phyloP scores from a whole-genome alignment of 2,888 invertebrate genomes.

The Eupsilia transversa region DNA sequence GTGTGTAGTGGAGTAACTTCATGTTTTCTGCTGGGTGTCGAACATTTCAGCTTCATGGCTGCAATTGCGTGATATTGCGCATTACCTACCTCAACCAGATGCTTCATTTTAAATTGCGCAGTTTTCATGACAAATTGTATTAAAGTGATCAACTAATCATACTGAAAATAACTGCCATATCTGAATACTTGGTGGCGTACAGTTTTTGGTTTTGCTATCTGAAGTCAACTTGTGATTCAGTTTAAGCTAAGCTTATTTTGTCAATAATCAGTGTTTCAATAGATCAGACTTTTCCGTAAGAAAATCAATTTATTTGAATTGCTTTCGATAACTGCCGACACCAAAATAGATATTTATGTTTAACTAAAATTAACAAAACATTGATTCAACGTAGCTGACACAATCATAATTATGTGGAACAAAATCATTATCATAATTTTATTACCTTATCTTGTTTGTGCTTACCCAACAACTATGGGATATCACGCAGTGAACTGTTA shows the following conservation, averaged over 20 bases:
- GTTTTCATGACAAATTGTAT: no score
- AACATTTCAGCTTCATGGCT: neutral
- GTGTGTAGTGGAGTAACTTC: neutral
- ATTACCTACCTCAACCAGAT: no score
- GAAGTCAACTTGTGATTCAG: neutral
- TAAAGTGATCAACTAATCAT: neutral
- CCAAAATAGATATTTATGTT: neutral
- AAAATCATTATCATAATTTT: conserved; percentile 10
- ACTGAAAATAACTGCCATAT: neutral
- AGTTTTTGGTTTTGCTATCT: no score
- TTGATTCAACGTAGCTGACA: conserved; percentile 6
- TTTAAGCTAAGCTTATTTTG: neutral
- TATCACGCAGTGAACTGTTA: no score
- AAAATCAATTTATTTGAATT: neutral
- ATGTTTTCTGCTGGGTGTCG: neutral
- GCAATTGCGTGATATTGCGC: no score
- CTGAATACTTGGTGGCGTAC: no score
- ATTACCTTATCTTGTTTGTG: conserved; percentile 13
- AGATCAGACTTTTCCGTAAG: neutral
- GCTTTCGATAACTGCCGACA: neutral
- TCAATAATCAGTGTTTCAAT: neutral
- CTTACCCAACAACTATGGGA: neutral
- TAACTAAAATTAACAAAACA: conserved; percentile 6
- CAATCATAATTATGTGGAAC: conserved; percentile 22
- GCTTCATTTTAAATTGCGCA: no score